These are phyloP conservation scores for Hydropotes inermis DNA, from an alignment of 2,113 vertebrate genomes.

Conservation along the genomic window DNA sequence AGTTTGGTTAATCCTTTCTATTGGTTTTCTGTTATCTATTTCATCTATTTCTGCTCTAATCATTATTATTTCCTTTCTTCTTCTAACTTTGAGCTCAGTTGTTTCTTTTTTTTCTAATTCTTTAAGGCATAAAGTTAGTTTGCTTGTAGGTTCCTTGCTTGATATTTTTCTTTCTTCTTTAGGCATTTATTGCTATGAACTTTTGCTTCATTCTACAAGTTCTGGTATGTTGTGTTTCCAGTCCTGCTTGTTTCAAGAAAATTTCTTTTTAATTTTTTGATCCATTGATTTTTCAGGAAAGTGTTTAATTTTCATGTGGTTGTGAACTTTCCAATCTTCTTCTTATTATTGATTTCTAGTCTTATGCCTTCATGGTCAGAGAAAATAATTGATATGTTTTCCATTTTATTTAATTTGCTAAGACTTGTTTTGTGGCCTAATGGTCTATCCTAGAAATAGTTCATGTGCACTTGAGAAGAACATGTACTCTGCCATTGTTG, in stretches of 20 bases:
- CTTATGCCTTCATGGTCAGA: not conserved
- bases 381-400: not conserved
- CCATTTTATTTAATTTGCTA: not conserved
- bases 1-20: not conserved
- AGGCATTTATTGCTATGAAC: not conserved
- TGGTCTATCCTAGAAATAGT: not conserved
- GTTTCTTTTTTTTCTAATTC: not conserved
- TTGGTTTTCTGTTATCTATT: not conserved
- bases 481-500: not conserved
- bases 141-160: not conserved
- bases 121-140: not conserved
- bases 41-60: not conserved
- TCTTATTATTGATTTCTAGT: not conserved
- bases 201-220: not conserved
- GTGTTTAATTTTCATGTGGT: not conserved
- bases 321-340: not conserved
- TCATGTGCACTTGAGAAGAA: not conserved
- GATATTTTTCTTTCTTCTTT: not conserved
- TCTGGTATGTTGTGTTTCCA: not conserved
- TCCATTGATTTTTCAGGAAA: not conserved
- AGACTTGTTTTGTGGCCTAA: not conserved
- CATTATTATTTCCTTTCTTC: not conserved
- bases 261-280: not conserved
- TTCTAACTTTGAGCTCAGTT: not conserved
- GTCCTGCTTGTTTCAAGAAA: not conserved